Conservation (phyloP, 2,888 invertebrate species). For the Catocala nupta region DNA sequence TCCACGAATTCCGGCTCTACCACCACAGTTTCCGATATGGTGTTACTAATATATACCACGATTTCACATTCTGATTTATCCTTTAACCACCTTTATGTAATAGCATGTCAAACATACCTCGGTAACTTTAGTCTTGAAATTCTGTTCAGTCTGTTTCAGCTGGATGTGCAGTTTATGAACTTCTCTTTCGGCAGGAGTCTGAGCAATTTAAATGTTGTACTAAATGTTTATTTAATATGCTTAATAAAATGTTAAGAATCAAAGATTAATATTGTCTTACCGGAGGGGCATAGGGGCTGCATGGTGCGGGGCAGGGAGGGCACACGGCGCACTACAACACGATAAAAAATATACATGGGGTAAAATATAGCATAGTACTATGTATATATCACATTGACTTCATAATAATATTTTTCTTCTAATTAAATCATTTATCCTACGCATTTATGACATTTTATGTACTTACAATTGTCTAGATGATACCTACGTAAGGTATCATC, state of each 20-base stretch:
- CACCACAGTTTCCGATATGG: no score
- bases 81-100: no score
- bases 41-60: no score
- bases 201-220: slow-evolving; percentile 8
- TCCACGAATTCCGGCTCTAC: no score
- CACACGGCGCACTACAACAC: slow-evolving; percentile 76
- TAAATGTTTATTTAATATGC: no score
- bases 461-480: no score
- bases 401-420: no score
- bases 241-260: no score
- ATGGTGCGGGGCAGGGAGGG: slow-evolving; percentile 80
- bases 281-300: slow-evolving; percentile 78
- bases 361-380: background rate
- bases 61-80: no score
- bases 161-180: slow-evolving; percentile 88
- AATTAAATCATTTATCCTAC: no score
- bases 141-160: slow-evolving; percentile 89
- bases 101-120: slow-evolving; percentile 79
- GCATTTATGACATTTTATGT: no score
- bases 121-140: slow-evolving; percentile 89
- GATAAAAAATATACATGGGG: slow-evolving; percentile 1
- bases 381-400: background rate
- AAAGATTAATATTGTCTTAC: slow-evolving; percentile 54
- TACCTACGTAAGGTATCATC: no score
- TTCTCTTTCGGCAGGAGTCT: slow-evolving; percentile 86